These are phyloP conservation scores for Melinaea marsaeus DNA, from an alignment of 2,888 invertebrate genomes.

Conservation along the genomic window DNA sequence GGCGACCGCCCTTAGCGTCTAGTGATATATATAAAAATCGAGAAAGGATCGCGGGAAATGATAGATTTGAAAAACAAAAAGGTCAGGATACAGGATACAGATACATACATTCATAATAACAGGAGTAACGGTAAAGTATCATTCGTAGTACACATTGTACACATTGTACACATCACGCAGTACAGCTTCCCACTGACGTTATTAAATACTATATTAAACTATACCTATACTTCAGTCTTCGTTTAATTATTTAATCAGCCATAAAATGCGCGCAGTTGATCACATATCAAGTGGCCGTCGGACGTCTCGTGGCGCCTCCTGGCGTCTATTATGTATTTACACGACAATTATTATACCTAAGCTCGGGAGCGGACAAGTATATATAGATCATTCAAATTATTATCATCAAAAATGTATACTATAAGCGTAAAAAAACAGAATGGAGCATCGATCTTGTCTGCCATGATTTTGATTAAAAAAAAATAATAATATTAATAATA, in stretches of 20 bases:
- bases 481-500: not conserved
- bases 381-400: constrained; percentile 1
- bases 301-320: constrained; percentile 23
- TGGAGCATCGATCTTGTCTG: not conserved
- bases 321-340: constrained; percentile 22
- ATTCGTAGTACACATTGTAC: constrained; percentile 11
- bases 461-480: not conserved
- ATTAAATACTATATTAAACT: constrained; percentile 68
- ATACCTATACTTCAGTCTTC: constrained; percentile 76
- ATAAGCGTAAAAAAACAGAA: constrained; percentile 3
- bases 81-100: not conserved
- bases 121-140: constrained; percentile 24
- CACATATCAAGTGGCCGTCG: constrained; percentile 35
- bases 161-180: constrained; percentile 27
- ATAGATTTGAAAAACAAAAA: constrained; percentile 5
- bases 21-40: constrained; percentile 16
- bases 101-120: constrained; percentile 9
- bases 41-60: not conserved
- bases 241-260: constrained; percentile 70
- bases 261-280: constrained; percentile 47
- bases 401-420: not conserved
- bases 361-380: constrained; percentile 10
- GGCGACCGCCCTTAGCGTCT: constrained; percentile 19
- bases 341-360: constrained; percentile 20
- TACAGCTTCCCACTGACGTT: constrained; percentile 47